A percentile compares a stretch with the other conserved stretches of the same genome.
Evolutionary conservation across 2,113 vertebrate genomes (phyloP).

Genomic region (Rafetus swinhoei): DNA sequence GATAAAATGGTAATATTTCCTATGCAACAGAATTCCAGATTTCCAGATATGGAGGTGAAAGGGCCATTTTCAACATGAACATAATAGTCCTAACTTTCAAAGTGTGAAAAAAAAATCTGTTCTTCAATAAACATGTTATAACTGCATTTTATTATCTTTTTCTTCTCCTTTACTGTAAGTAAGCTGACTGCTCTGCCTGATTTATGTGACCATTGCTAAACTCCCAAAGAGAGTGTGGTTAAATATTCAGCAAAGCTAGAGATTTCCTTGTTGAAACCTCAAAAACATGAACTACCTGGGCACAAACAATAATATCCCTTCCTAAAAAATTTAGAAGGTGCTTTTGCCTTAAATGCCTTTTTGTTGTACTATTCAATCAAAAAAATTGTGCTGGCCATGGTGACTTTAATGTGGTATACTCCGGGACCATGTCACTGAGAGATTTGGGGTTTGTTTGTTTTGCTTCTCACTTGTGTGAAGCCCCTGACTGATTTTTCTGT

Average conservation of each 20-base stretch:
- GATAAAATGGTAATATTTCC: neutral
- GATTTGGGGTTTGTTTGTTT: too few relatives aligned
- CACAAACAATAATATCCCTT: slow-evolving; percentile 13
- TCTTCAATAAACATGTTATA: too few relatives aligned
- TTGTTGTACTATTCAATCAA: slow-evolving; percentile 54
- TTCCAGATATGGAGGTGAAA: neutral
- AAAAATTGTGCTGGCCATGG: slow-evolving; percentile 31
- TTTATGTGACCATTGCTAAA: slow-evolving; percentile 41
- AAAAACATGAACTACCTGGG: neutral
- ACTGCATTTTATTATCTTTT: slow-evolving; percentile 53
- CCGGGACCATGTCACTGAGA: too few relatives aligned
- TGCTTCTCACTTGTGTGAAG: too few relatives aligned
- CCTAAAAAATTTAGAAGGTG: slow-evolving; percentile 31
- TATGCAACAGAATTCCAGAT: neutral
- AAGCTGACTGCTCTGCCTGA: slow-evolving; percentile 44
- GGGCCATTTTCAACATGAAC: neutral
- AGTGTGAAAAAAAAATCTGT: too few relatives aligned
- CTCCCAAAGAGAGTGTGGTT: slow-evolving; percentile 37
- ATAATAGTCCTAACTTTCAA: neutral
- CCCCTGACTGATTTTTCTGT: too few relatives aligned
- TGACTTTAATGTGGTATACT: slow-evolving; percentile 44
- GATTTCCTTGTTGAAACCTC: slow-evolving; percentile 19
- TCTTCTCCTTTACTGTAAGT: slow-evolving; percentile 17
- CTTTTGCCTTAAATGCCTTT: slow-evolving; percentile 44
- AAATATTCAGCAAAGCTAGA: slow-evolving; percentile 25